Conservation (phyloP, 2,113 vertebrate species). For the Bucco capensis region DNA sequence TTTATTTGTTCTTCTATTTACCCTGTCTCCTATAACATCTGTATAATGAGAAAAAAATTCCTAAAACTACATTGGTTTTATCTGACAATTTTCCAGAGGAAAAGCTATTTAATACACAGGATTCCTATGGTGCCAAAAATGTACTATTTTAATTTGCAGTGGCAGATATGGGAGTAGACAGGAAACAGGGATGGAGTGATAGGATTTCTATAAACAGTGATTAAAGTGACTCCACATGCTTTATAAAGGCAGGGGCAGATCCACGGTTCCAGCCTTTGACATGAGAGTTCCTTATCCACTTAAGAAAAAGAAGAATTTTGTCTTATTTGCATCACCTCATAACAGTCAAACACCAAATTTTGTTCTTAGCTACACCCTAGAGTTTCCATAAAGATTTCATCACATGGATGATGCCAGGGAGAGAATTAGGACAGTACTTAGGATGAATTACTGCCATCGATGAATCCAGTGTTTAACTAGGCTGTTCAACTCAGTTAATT, state of each 20-base stretch:
- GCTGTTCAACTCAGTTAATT: neutral
- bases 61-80: neutral
- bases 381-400: neutral
- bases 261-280: neutral
- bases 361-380: neutral
- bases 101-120: neutral
- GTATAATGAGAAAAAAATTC: neutral
- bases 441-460: neutral
- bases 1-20: neutral
- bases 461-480: neutral
- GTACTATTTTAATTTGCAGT: neutral
- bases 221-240: neutral
- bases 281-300: neutral
- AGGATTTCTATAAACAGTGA: neutral
- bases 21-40: neutral
- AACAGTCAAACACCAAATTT: neutral
- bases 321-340: neutral
- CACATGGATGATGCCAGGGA: neutral
- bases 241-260: neutral
- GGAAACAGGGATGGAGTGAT: constrained; percentile 29
- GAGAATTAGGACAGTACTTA: neutral
- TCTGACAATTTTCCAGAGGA: neutral
- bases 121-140: neutral
- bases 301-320: neutral
- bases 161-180: neutral